These are phyloP conservation scores for Malachius bipustulatus DNA, from an alignment of 2,888 invertebrate genomes.

Conservation along the genomic window DNA sequence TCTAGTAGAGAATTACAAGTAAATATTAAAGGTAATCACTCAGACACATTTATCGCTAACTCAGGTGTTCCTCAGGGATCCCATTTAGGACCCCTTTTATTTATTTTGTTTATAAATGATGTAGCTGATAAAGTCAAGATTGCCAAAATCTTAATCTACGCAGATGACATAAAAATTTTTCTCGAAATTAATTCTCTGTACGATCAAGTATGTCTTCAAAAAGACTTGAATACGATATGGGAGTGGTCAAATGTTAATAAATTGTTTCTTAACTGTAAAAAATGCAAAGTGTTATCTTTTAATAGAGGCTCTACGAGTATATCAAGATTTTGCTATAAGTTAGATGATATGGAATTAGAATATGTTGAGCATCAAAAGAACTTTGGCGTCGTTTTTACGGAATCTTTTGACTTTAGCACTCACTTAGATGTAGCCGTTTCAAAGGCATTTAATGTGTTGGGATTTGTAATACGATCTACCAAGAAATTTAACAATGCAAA, in stretches of 20 bases:
- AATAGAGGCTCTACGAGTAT: not conserved
- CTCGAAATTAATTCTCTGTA: no score
- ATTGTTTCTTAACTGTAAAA: not conserved
- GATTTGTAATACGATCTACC: not conserved
- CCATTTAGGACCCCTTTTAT: no score
- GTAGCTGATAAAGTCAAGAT: no score
- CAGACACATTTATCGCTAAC: no score
- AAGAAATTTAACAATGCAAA: not conserved
- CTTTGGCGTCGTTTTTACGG: not conserved
- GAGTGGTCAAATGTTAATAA: not conserved
- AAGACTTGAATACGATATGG: not conserved
- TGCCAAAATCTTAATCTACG: no score
- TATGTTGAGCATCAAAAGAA: not conserved
- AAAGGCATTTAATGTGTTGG: not conserved
- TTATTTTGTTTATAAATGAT: no score
- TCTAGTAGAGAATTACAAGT: no score
- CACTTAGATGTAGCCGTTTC: not conserved
- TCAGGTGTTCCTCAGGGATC: no score
- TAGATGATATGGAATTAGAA: not conserved
- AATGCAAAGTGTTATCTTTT: not conserved
- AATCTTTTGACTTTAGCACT: not conserved
- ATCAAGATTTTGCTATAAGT: not conserved
- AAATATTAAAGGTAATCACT: no score
- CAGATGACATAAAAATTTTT: no score
- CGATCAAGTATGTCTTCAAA: no score